Evolutionary conservation across 2,888 invertebrate species (phyloP).

Genomic region (Apotomis capreana): DNA sequence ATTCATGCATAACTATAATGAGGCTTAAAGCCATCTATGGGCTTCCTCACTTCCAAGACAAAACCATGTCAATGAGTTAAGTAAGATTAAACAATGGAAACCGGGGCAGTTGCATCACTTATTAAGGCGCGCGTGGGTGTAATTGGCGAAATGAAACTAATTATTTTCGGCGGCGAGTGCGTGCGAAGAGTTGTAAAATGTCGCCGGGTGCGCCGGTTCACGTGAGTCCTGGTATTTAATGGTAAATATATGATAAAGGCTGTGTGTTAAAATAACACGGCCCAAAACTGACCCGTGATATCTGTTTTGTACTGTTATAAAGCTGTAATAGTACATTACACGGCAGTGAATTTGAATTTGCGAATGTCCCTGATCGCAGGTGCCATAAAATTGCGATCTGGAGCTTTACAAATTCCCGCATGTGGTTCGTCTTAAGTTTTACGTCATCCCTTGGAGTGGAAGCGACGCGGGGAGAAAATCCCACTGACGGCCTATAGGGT

Average conservation of each 20-base stretch:
- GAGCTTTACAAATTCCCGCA: too few species aligned
- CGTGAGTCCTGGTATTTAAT: slow-evolving; percentile 7
- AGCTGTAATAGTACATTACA: too few species aligned
- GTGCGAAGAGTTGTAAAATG: slow-evolving; percentile 27
- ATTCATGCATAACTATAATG: slow-evolving; percentile 23
- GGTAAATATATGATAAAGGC: background rate
- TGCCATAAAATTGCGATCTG: too few species aligned
- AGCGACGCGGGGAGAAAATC: too few species aligned
- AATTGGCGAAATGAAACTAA: slow-evolving; percentile 74
- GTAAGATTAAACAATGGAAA: slow-evolving; percentile 62
- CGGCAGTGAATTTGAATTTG: too few species aligned
- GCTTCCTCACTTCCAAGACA: background rate
- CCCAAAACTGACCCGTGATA: too few species aligned
- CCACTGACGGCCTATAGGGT: too few species aligned
- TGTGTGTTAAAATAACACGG: too few species aligned
- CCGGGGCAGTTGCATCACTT: slow-evolving; percentile 54
- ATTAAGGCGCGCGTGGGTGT: slow-evolving; percentile 61
- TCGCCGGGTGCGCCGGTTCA: slow-evolving; percentile 8
- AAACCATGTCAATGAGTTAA: slow-evolving; percentile 40
- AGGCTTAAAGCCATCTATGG: slow-evolving; percentile 12
- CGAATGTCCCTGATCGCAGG: too few species aligned
- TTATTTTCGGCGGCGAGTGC: slow-evolving; percentile 64
- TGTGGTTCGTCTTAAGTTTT: too few species aligned
- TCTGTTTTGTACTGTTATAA: too few species aligned
- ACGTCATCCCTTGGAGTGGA: too few species aligned